These are phyloP conservation scores for Pecten maximus DNA, from an alignment of 2,888 invertebrate species.

Conservation along the genomic window DNA sequence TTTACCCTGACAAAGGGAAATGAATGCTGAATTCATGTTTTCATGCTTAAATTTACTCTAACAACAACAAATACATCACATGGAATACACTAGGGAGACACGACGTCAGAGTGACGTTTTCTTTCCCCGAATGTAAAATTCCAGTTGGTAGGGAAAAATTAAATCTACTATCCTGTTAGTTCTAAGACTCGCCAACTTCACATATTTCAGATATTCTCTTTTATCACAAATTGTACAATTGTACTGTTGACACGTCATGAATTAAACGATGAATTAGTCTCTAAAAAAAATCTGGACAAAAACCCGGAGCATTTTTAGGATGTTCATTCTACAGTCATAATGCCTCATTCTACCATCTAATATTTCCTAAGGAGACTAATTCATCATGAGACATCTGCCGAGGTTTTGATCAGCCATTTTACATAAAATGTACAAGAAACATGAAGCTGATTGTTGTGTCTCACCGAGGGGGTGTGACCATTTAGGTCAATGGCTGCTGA, in stretches of 20 bases:
- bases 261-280: constrained; percentile 19
- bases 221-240: not conserved
- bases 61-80: not conserved
- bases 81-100: not conserved
- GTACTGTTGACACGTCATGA: not conserved
- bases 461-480: constrained; percentile 19
- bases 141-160: not conserved
- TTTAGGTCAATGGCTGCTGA: not conserved
- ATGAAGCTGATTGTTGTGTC: constrained; percentile 28
- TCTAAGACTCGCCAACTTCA: constrained; percentile 5
- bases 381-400: not conserved
- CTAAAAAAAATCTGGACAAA: not conserved
- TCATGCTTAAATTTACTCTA: not conserved
- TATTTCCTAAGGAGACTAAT: not conserved
- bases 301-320: not conserved
- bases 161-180: constrained; percentile 31
- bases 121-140: not conserved
- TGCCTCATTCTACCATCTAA: not conserved
- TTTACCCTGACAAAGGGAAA: not conserved
- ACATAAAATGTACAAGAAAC: not conserved
- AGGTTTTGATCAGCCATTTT: not conserved
- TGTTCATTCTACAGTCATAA: not conserved
- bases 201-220: constrained; percentile 13
- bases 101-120: not conserved
- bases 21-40: not conserved